phyloP scores from a whole-genome alignment of 2,888 invertebrate species.

The Anticlea derivata region DNA sequence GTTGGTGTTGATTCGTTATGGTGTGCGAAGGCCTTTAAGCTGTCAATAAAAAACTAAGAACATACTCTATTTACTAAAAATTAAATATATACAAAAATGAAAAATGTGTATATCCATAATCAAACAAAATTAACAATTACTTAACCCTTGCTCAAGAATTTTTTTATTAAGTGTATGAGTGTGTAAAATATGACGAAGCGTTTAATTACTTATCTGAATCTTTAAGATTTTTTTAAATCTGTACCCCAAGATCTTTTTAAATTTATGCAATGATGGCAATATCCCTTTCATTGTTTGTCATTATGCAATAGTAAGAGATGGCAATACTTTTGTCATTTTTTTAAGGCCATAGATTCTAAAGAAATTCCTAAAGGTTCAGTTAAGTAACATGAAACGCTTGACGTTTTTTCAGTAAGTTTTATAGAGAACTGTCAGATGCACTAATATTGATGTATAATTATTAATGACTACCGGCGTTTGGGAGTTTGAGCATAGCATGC shows the following conservation, averaged over 20 bases:
- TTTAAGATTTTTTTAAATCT: no score
- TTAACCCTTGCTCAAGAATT: slow-evolving; percentile 45
- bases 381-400: slow-evolving; percentile 14
- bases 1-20: no score
- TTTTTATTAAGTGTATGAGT: slow-evolving; percentile 36
- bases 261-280: no score
- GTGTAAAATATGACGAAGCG: slow-evolving; percentile 25
- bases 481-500: slow-evolving; percentile 40
- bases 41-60: no score
- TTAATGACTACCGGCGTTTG: slow-evolving; percentile 10
- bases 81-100: no score
- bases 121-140: slow-evolving; percentile 15
- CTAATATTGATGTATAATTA: slow-evolving; percentile 24
- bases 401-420: slow-evolving; percentile 8
- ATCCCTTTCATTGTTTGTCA: no score
- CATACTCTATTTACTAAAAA: no score
- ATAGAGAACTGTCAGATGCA: slow-evolving; percentile 29
- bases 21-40: no score
- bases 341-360: no score
- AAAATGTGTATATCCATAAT: background rate
- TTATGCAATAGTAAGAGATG: no score
- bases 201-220: slow-evolving; percentile 22
- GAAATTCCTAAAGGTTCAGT: slow-evolving; percentile 7
- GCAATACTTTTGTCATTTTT: no score
- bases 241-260: no score